These are phyloP conservation scores for Alcedo quadribrachys DNA, from an alignment of 2,797 vertebrate species.

Conservation along the genomic window DNA sequence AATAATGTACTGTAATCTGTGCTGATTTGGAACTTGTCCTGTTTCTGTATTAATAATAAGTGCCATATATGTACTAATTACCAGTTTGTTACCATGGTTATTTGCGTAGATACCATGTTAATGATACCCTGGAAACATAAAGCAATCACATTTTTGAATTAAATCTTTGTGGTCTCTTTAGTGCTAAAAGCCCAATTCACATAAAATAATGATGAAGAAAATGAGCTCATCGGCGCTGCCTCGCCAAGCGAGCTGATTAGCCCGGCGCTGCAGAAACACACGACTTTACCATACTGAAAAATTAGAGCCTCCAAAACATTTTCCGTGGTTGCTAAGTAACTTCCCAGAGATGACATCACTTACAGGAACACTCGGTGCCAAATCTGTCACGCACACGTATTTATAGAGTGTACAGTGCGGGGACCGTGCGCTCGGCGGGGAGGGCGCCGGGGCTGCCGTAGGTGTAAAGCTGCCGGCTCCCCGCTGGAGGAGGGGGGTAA, in stretches of 20 bases:
- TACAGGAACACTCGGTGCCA: constrained; percentile 42
- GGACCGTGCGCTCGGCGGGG: not conserved
- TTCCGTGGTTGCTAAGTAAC: constrained; percentile 81
- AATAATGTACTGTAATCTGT: constrained; percentile 73
- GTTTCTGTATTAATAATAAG: constrained; percentile 59
- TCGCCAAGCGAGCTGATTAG: constrained; percentile 75
- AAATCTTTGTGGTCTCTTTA: constrained; percentile 77
- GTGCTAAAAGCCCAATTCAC: constrained; percentile 73
- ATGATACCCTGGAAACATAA: constrained; percentile 76
- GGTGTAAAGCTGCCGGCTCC: not conserved
- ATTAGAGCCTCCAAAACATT: constrained; percentile 72
- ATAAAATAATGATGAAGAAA: constrained; percentile 80
- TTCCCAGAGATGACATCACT: constrained; percentile 73
- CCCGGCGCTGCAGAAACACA: constrained; percentile 56
- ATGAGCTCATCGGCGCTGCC: constrained; percentile 74
- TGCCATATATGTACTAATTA: constrained; percentile 74
- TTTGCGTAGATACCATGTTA: constrained; percentile 68
- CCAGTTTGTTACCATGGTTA: constrained; percentile 76
- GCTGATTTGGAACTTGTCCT: constrained; percentile 67
- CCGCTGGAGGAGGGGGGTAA: not conserved
- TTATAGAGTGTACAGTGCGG: constrained; percentile 13
- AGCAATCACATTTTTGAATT: constrained; percentile 74
- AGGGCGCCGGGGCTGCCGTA: not conserved
- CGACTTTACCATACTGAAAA: constrained; percentile 57
- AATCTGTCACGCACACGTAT: constrained; percentile 55